Conservation (phyloP, 2,113 vertebrate genomes). For the Butorides virescens region DNA sequence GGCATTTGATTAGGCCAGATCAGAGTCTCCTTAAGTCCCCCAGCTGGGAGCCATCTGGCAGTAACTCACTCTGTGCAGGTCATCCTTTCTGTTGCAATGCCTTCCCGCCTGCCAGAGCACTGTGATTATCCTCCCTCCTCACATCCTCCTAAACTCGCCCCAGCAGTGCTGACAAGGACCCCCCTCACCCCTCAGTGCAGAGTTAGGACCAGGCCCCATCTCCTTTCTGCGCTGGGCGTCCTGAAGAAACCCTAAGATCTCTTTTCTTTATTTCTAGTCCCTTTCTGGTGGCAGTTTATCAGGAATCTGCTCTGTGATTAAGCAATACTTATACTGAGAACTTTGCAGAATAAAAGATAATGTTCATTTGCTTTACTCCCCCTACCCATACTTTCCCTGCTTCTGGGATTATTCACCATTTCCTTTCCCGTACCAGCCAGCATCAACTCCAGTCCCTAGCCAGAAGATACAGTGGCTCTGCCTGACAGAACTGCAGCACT, state of each 20-base stretch:
- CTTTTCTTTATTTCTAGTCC: background rate
- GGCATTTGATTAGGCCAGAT: slow-evolving; percentile 42
- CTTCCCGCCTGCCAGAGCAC: background rate
- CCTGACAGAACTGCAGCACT: background rate
- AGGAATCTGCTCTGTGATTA: background rate
- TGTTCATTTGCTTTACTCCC: background rate
- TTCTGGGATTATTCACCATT: background rate
- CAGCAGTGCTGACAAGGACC: background rate
- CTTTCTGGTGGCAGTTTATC: background rate
- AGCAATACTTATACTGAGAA: background rate
- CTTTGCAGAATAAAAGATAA: background rate
- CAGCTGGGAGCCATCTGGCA: slow-evolving; percentile 41
- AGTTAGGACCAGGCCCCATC: background rate
- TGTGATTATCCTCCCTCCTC: background rate
- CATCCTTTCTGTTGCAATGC: background rate
- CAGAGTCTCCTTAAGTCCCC: slow-evolving; percentile 19
- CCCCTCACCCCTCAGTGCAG: background rate
- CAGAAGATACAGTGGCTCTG: background rate
- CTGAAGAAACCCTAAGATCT: background rate
- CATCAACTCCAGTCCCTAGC: background rate
- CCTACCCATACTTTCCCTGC: background rate
- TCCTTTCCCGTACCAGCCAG: background rate
- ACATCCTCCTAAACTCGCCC: background rate
- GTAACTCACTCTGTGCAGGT: background rate
- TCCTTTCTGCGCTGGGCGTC: background rate